Percentiles rank a stretch among this genome's conserved stretches.
These are phyloP conservation scores for Pimpla rufipes DNA, from an alignment of 2,888 invertebrate genomes.

Conservation along the genomic window DNA sequence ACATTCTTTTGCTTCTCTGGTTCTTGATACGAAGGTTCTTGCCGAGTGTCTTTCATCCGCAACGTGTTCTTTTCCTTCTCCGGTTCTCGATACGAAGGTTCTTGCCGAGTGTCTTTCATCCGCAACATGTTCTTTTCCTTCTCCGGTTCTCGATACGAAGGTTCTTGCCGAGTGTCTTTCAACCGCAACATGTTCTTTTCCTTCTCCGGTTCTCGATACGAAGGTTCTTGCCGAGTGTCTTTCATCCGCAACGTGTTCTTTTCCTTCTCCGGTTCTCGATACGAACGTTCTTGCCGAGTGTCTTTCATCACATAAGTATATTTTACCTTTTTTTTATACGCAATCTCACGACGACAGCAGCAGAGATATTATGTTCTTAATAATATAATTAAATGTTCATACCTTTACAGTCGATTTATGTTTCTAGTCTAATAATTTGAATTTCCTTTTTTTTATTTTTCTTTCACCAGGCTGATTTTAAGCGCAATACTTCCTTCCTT, in stretches of 20 bases:
- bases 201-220: neutral
- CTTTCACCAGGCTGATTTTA: no score
- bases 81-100: neutral
- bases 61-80: neutral
- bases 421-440: no score
- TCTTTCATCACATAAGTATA: no score
- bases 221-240: neutral
- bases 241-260: neutral
- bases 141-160: neutral
- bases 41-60: constrained; percentile 11
- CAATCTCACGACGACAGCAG: no score
- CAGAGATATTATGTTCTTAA: no score
- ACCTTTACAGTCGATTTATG: no score
- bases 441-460: no score
- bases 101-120: neutral
- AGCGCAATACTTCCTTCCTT: no score
- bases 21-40: neutral
- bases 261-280: neutral
- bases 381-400: no score
- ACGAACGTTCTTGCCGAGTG: neutral
- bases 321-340: no score
- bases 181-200: neutral
- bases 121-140: constrained; percentile 10
- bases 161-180: neutral
- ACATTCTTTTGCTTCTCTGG: neutral